Conservation (phyloP, 30 jellyfish, hydroid and myxozoan species). For the Aurelia sp. region DNA sequence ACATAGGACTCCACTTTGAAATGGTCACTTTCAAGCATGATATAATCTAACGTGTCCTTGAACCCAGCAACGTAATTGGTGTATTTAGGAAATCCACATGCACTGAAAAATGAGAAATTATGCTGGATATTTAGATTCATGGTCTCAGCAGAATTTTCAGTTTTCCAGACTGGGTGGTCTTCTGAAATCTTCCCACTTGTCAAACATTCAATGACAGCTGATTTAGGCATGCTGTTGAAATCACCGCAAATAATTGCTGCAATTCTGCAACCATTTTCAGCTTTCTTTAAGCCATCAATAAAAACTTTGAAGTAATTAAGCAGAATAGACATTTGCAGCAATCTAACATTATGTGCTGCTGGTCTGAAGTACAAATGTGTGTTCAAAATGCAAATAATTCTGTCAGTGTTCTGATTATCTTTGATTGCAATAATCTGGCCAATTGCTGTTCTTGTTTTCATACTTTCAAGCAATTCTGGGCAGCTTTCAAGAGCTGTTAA, state of each 20-base stretch:
- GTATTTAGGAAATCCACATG: conserved; percentile 90
- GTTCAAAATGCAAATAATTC: conserved; percentile 71
- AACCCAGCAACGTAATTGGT: conserved; percentile 86
- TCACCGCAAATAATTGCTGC: conserved; percentile 91
- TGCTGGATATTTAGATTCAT: conserved; percentile 24
- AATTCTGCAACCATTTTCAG: conserved; percentile 18
- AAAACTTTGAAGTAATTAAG: conserved; percentile 44
- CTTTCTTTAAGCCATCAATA: conserved; percentile 12
- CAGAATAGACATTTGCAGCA: conserved; percentile 81
- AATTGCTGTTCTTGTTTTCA: conserved; percentile 77
- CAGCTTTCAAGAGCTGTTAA: conserved; percentile 31
- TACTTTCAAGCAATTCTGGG: conserved; percentile 68
- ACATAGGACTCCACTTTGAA: conserved; percentile 69
- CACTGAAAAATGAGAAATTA: conserved; percentile 58
- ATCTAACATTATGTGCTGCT: conserved; percentile 63
- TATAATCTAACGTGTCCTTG: conserved; percentile 86
- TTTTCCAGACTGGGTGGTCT: conserved; percentile 69
- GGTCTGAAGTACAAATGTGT: conserved; percentile 96
- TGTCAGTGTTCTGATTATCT: conserved; percentile 29
- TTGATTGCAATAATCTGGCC: conserved; percentile 79
- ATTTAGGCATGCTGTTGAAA: conserved; percentile 79
- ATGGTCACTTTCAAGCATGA: conserved; percentile 41
- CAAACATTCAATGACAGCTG: conserved; percentile 68
- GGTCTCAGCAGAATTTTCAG: conserved; percentile 29
- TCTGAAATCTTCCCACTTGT: conserved; percentile 19